phyloP scores from a whole-genome alignment of 2,113 vertebrate genomes.

The Clarias macrocephalus region DNA sequence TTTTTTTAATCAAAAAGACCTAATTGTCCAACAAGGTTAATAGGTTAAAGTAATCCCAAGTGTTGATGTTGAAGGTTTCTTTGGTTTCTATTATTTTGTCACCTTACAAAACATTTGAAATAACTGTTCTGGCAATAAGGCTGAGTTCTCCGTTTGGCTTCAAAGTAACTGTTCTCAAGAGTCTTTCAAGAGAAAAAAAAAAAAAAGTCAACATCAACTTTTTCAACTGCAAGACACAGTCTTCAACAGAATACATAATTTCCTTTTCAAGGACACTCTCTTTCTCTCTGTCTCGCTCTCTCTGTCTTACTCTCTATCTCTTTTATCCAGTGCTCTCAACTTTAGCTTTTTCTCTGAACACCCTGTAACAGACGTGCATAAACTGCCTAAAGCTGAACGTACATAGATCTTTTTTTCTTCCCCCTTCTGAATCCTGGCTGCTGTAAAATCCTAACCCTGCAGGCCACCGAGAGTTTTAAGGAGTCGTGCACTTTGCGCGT shows the following conservation, averaged over 20 bases:
- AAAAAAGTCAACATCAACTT: conserved; percentile 17
- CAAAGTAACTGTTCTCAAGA: conserved; percentile 19
- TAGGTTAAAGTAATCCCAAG: not conserved
- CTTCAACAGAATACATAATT: conserved; percentile 23
- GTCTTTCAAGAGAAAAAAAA: conserved; percentile 25
- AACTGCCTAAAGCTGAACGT: conserved; percentile 20
- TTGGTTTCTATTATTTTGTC: conserved; percentile 10
- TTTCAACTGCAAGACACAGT: conserved; percentile 17
- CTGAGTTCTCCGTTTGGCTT: conserved; percentile 11
- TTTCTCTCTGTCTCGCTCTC: not conserved
- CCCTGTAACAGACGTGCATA: not conserved
- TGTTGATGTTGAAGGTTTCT: not conserved
- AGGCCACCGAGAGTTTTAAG: conserved; percentile 31
- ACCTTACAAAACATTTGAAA: not conserved
- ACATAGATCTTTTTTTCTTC: not conserved
- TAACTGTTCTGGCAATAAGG: not conserved
- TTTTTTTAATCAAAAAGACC: not conserved
- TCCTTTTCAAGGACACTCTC: conserved; percentile 27
- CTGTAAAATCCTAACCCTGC: conserved; percentile 30
- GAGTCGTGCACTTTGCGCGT: conserved; percentile 29
- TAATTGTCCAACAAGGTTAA: not conserved
- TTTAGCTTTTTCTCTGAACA: conserved; percentile 23
- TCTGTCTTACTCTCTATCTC: not conserved
- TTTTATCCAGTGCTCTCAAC: not conserved
- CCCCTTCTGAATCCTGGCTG: conserved; percentile 39